Conservation (phyloP, 2,113 vertebrate genomes). For the Cynoglossus semilaevis region DNA sequence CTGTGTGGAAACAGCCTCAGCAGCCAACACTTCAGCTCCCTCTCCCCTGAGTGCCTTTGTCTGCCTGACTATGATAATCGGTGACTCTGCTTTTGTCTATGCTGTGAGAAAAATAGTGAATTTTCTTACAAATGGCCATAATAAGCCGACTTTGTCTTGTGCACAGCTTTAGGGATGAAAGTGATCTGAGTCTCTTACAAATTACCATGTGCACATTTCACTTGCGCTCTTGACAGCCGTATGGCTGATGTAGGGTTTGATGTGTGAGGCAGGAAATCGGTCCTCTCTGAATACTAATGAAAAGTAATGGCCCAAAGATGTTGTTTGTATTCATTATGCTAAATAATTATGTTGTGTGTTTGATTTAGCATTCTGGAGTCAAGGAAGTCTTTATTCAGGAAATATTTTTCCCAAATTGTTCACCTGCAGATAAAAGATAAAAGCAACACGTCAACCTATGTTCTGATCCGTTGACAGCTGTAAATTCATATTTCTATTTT, state of each 20-base stretch:
- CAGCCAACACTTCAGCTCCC: background rate
- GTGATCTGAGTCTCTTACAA: background rate
- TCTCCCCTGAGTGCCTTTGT: constrained; percentile 3
- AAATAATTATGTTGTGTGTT: background rate
- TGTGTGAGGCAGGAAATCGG: background rate
- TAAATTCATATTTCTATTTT: no score
- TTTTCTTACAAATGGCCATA: no score
- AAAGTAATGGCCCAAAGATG: background rate
- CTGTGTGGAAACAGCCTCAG: constrained; percentile 9
- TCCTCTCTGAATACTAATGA: background rate
- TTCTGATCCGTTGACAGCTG: no score
- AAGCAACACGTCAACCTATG: no score
- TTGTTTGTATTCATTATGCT: background rate
- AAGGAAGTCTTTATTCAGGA: background rate
- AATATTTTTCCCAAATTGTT: no score
- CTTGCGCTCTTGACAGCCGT: background rate
- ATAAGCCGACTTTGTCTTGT: no score
- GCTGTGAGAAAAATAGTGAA: no score
- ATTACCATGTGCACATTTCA: background rate
- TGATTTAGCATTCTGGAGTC: background rate
- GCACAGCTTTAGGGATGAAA: no score
- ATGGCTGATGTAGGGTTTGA: background rate
- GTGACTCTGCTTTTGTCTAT: background rate
- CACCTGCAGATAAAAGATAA: no score
- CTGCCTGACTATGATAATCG: background rate